Conservation (phyloP, 2,113 vertebrate genomes). For the Notarius quadriscutis region DNA sequence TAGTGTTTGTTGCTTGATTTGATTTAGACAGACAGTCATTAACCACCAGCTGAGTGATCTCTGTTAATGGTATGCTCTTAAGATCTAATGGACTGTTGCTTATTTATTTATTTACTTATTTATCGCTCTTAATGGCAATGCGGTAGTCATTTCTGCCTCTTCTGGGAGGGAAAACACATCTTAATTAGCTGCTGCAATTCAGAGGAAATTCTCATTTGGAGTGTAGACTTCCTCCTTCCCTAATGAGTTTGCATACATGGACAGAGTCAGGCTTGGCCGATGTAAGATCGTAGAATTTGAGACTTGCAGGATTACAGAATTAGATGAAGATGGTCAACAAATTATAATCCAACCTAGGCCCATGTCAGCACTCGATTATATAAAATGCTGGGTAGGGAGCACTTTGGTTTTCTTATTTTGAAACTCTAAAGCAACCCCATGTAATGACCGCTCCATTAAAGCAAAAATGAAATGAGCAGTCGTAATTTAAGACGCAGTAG, state of each 20-base stretch:
- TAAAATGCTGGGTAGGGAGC: neutral
- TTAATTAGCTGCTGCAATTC: slow-evolving; percentile 39
- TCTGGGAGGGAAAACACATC: slow-evolving; percentile 5
- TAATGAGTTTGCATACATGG: neutral
- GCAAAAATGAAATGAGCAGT: neutral
- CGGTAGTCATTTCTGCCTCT: slow-evolving; percentile 36
- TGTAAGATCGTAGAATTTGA: neutral
- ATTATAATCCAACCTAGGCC: neutral
- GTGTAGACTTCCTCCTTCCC: neutral
- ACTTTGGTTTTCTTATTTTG: neutral
- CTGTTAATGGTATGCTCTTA: slow-evolving; percentile 67
- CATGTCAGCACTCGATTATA: neutral
- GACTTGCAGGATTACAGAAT: neutral
- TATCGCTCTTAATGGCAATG: slow-evolving; percentile 64
- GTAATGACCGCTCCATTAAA: neutral
- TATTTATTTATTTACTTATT: slow-evolving; percentile 76
- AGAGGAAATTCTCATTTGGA: slow-evolving; percentile 21
- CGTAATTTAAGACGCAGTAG: neutral
- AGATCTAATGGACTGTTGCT: slow-evolving; percentile 74
- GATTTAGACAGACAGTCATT: slow-evolving; percentile 75
- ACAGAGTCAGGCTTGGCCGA: neutral
- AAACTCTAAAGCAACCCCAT: neutral
- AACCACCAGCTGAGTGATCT: slow-evolving; percentile 65
- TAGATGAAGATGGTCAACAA: neutral
- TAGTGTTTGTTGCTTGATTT: slow-evolving; percentile 71